A percentile compares a stretch with the other conserved stretches of the same genome.
These are phyloP conservation scores for Cheilosia vulpina DNA, from an alignment of 2,888 invertebrate species.

Conservation along the genomic window DNA sequence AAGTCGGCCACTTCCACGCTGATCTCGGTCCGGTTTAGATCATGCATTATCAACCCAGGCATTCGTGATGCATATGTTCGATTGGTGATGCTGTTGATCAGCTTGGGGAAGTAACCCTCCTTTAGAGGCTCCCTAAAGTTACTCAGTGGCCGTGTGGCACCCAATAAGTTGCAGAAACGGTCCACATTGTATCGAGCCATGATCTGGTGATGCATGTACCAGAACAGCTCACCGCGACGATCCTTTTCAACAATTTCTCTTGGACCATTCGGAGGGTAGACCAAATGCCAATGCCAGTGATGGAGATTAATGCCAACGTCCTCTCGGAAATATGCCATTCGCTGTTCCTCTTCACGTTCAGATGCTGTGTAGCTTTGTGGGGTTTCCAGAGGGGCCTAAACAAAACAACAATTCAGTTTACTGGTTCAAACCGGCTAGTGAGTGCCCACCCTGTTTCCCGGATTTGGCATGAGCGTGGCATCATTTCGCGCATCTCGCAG, in stretches of 20 bases:
- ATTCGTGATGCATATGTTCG: constrained; percentile 89
- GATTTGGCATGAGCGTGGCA: constrained; percentile 85
- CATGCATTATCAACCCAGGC: constrained; percentile 85
- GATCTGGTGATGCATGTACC: constrained; percentile 87
- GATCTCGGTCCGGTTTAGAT: constrained; percentile 85
- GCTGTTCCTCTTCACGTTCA: constrained; percentile 88
- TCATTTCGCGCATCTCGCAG: constrained; percentile 88
- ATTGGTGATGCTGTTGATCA: constrained; percentile 86
- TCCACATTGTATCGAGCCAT: constrained; percentile 87
- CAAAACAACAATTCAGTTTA: background rate
- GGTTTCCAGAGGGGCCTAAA: constrained; percentile 85
- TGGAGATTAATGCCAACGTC: constrained; percentile 92
- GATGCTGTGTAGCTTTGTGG: constrained; percentile 89
- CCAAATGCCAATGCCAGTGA: constrained; percentile 95
- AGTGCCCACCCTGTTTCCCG: constrained; percentile 81
- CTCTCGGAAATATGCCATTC: constrained; percentile 91
- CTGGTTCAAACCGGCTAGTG: background rate
- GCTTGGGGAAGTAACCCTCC: constrained; percentile 91
- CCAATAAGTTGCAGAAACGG: constrained; percentile 85
- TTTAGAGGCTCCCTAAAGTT: constrained; percentile 88
- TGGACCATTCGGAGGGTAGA: constrained; percentile 88
- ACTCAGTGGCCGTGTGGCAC: constrained; percentile 84
- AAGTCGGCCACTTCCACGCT: constrained; percentile 84
- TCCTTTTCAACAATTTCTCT: constrained; percentile 87
- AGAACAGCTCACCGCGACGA: constrained; percentile 88